Conservation (phyloP, 2,113 vertebrate species). For the Eonycteris spelaea region DNA sequence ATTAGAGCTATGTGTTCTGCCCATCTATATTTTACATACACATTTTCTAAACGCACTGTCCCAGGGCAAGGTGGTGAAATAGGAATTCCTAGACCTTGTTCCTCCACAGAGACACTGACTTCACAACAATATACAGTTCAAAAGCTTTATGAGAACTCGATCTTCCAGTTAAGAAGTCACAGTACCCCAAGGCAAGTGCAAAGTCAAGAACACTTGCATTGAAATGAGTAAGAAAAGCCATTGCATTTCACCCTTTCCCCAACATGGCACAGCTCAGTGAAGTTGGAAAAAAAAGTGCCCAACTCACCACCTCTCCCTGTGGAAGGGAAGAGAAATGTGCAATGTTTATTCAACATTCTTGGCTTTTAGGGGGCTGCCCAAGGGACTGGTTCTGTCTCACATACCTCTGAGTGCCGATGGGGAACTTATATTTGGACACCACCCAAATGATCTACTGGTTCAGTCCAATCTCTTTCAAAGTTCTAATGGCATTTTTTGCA, state of each 20-base stretch:
- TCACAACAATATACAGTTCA: background rate
- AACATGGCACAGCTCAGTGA: background rate
- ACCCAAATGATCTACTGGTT: background rate
- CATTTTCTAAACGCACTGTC: background rate
- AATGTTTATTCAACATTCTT: background rate
- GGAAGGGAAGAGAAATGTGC: background rate
- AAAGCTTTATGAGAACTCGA: background rate
- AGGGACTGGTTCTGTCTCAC: background rate
- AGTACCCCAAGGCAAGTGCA: background rate
- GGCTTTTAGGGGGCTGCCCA: background rate
- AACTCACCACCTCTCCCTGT: background rate
- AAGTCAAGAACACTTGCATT: background rate
- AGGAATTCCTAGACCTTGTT: background rate
- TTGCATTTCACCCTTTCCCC: background rate
- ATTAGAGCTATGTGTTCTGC: background rate
- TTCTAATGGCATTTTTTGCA: background rate
- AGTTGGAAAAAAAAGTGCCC: background rate
- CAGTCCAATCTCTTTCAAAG: background rate
- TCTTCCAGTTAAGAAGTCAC: background rate
- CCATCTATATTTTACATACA: background rate
- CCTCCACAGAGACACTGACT: background rate
- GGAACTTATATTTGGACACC: background rate
- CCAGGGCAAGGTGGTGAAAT: background rate
- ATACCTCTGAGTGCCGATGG: background rate
- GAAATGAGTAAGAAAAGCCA: background rate